These are phyloP conservation scores for Pectinophora gossypiella DNA, from an alignment of 1,140 invertebrate species.

Conservation along the genomic window DNA sequence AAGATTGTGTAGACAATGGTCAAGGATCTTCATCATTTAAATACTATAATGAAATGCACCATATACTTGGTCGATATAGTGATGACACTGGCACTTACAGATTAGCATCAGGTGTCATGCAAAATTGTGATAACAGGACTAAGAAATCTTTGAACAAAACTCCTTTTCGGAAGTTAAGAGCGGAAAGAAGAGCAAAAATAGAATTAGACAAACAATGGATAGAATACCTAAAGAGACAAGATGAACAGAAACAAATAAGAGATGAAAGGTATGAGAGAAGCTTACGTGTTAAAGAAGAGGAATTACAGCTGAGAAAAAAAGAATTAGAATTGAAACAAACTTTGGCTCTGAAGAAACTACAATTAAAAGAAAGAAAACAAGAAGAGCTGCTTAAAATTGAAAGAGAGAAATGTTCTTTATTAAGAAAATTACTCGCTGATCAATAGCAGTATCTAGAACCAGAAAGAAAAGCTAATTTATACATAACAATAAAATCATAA, in stretches of 20 bases:
- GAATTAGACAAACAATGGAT: conserved; percentile 57
- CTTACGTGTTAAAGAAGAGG: conserved; percentile 46
- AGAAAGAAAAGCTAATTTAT: too few species aligned
- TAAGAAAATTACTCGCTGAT: conserved; percentile 34
- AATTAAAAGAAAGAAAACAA: conserved; percentile 50
- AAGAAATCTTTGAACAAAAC: conserved; percentile 31
- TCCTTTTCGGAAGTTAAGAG: conserved; percentile 41
- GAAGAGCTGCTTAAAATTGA: conserved; percentile 54
- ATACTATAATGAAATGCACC: conserved; percentile 61
- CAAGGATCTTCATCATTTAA: conserved; percentile 42
- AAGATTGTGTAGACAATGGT: conserved; percentile 50
- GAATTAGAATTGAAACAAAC: conserved; percentile 55
- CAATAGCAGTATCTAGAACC: too few species aligned
- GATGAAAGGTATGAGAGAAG: conserved; percentile 49
- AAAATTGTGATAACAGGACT: conserved; percentile 25
- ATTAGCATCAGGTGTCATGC: conserved; percentile 40
- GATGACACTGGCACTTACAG: conserved; percentile 43
- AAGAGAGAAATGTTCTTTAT: conserved; percentile 49
- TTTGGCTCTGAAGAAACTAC: conserved; percentile 47
- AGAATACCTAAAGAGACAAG: conserved; percentile 48
- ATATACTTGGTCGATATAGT: conserved; percentile 46
- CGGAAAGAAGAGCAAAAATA: conserved; percentile 45
- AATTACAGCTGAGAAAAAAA: conserved; percentile 44
- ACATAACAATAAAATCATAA: too few species aligned
- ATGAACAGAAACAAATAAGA: conserved; percentile 40